Evolutionary conservation across 2,888 invertebrate genomes (phyloP).

Genomic region (Acrobeloides nanus): DNA sequence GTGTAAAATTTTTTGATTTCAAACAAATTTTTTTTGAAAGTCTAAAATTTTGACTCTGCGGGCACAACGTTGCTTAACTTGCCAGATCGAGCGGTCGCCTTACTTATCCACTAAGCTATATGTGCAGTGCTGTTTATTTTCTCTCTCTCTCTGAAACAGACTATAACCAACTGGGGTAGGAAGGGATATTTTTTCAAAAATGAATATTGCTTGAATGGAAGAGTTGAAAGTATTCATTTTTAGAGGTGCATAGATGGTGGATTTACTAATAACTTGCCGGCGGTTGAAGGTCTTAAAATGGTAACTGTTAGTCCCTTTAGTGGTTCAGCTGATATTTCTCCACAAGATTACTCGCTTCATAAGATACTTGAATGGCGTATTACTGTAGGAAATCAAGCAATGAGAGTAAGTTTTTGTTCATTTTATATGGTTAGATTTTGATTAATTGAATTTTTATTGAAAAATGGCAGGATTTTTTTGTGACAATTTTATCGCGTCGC

Average conservation of each 20-base stretch:
- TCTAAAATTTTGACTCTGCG: too few relatives aligned
- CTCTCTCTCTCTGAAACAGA: too few relatives aligned
- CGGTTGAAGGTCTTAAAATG: conserved; percentile 76
- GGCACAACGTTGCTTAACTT: too few relatives aligned
- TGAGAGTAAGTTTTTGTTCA: conserved; percentile 33
- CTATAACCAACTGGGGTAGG: too few relatives aligned
- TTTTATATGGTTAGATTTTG: neutral
- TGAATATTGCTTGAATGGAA: too few relatives aligned
- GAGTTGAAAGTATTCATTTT: too few relatives aligned
- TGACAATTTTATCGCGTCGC: neutral
- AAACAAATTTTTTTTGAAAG: too few relatives aligned
- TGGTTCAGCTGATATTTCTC: conserved; percentile 39
- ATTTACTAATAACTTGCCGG: conserved; percentile 84
- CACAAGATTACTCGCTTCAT: conserved; percentile 35
- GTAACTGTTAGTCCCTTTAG: conserved; percentile 85
- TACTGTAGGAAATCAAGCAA: conserved; percentile 39
- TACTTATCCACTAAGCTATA: too few relatives aligned
- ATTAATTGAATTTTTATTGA: neutral
- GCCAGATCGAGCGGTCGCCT: too few relatives aligned
- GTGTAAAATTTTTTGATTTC: too few relatives aligned
- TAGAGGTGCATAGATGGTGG: conserved; percentile 83
- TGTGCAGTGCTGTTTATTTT: too few relatives aligned
- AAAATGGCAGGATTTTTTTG: neutral
- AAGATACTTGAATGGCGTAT: conserved; percentile 44
- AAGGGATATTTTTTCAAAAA: too few relatives aligned